Conservation (phyloP, 2,113 vertebrate genomes). For the Toxotes jaculatrix region DNA sequence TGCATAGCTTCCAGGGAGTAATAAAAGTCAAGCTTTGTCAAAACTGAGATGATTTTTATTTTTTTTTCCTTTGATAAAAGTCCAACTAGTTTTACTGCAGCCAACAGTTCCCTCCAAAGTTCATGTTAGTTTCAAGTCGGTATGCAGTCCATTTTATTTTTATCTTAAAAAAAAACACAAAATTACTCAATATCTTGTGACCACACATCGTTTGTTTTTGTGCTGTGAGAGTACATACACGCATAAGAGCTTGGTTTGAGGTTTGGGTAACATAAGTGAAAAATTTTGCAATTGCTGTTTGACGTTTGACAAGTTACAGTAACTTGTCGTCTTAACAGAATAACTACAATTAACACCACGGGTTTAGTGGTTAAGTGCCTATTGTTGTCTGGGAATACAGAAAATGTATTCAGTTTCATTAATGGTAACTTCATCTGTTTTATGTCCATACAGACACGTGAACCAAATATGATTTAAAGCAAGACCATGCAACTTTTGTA, state of each 20-base stretch:
- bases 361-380: slow-evolving; percentile 46
- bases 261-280: background rate
- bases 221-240: background rate
- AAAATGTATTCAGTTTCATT: slow-evolving; percentile 18
- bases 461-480: slow-evolving; percentile 4
- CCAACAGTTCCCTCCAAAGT: slow-evolving; percentile 12
- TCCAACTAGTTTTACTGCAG: slow-evolving; percentile 26
- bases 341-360: background rate
- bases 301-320: slow-evolving; percentile 10
- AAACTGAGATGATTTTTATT: slow-evolving; percentile 71
- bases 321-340: background rate
- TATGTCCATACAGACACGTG: background rate
- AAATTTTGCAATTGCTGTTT: background rate
- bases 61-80: slow-evolving; percentile 23
- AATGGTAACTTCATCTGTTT: background rate
- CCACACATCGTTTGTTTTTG: background rate
- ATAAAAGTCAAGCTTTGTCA: slow-evolving; percentile 51
- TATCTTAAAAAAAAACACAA: slow-evolving; percentile 6
- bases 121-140: slow-evolving; percentile 27
- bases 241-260: background rate
- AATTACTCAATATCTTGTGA: background rate
- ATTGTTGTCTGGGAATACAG: slow-evolving; percentile 36
- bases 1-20: slow-evolving; percentile 69
- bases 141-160: background rate
- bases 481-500: background rate